Percentiles rank a stretch among this genome's conserved stretches.
Conservation (phyloP, 1,140 invertebrate genomes). For the Heliconius nattereri region DNA sequence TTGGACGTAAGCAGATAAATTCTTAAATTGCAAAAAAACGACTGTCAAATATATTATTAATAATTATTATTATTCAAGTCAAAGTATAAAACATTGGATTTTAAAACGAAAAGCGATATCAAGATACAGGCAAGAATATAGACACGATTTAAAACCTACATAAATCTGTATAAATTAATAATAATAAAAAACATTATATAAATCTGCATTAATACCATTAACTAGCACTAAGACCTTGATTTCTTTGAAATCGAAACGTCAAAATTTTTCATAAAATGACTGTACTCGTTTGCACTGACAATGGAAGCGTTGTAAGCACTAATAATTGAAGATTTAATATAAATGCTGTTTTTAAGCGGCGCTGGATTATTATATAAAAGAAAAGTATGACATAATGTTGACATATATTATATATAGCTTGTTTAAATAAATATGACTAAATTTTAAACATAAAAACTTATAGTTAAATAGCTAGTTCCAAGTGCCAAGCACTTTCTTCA, state of each 20-base stretch:
- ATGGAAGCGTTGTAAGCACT: constrained; percentile 23
- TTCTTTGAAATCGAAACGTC: constrained; percentile 60
- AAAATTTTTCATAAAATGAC: constrained; percentile 34
- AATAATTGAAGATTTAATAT: background rate
- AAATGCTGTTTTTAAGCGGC: background rate
- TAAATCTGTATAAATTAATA: constrained; percentile 49
- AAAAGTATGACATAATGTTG: background rate
- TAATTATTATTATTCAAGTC: constrained; percentile 27
- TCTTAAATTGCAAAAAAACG: constrained; percentile 46
- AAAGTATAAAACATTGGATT: constrained; percentile 38
- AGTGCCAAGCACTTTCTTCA: background rate
- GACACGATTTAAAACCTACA: constrained; percentile 53
- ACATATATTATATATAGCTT: too few species aligned
- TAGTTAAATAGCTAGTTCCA: background rate
- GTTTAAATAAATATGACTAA: background rate
- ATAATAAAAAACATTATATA: constrained; percentile 40
- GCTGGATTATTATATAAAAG: background rate
- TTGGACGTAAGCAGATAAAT: constrained; percentile 37
- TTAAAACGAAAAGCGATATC: constrained; percentile 46
- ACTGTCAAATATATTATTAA: constrained; percentile 50
- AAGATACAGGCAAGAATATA: constrained; percentile 63
- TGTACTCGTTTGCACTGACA: constrained; percentile 45
- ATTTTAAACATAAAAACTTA: background rate
- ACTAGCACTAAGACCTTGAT: constrained; percentile 46
- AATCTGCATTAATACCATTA: constrained; percentile 34